Percentiles rank a stretch among this genome's conserved stretches.
Evolutionary conservation across 2,113 vertebrate genomes (phyloP).

Genomic region (Podarcis raffonei): DNA sequence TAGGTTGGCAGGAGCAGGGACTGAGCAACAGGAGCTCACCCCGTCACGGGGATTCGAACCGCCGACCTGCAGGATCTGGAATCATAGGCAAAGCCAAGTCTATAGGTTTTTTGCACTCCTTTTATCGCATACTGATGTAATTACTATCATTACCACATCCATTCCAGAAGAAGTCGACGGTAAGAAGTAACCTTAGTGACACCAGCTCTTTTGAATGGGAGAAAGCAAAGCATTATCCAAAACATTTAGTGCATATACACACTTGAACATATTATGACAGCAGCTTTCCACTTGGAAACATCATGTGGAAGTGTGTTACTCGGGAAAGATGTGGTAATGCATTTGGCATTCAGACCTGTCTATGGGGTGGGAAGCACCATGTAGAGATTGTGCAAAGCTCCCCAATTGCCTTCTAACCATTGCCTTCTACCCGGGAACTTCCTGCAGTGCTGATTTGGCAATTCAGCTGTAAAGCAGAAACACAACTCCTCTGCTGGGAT

Average conservation of each 20-base stretch:
- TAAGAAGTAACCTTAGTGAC: neutral
- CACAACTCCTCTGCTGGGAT: neutral
- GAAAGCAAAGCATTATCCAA: neutral
- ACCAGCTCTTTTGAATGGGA: neutral
- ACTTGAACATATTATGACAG: neutral
- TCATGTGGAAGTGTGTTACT: neutral
- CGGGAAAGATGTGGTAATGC: neutral
- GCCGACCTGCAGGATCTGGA: neutral
- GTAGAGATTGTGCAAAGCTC: neutral
- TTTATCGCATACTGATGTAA: neutral
- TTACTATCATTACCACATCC: neutral
- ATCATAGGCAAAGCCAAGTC: neutral
- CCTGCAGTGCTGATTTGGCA: neutral
- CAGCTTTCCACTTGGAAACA: neutral
- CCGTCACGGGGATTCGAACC: too few species aligned
- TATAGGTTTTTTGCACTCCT: neutral
- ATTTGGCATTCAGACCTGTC: neutral
- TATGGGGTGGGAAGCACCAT: neutral
- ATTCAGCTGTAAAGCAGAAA: neutral
- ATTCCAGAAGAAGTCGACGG: neutral
- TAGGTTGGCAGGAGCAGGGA: too few species aligned
- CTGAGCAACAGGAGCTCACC: too few species aligned
- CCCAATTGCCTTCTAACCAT: too few species aligned
- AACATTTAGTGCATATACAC: neutral
- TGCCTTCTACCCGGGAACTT: neutral